Percentiles rank a stretch among this genome's conserved stretches.
Evolutionary conservation across 2,797 vertebrate species (phyloP).

Genomic region (Crax fasciolata): DNA sequence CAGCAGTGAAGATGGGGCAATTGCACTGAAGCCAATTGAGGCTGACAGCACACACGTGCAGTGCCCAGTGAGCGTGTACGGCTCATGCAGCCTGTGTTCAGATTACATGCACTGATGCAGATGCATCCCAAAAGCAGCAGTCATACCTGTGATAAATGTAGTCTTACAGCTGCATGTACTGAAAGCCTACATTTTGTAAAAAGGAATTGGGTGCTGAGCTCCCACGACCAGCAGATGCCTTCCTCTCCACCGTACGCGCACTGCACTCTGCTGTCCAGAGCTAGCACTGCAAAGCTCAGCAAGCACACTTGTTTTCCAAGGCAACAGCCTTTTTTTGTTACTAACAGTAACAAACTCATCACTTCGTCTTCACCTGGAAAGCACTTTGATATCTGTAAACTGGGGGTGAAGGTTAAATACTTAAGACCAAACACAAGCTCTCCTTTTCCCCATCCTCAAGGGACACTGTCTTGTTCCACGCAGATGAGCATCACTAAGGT

Average conservation of each 20-base stretch:
- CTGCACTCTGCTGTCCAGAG: slow-evolving; percentile 57
- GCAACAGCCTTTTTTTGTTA: background rate
- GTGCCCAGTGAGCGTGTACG: background rate
- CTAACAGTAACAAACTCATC: background rate
- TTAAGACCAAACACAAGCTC: background rate
- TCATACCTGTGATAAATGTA: background rate
- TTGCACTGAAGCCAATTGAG: accelerated
- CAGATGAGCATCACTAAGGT: background rate
- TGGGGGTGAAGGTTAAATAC: background rate
- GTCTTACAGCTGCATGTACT: background rate
- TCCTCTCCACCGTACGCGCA: slow-evolving; percentile 23
- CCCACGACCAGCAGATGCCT: background rate
- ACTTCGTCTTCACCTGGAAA: background rate
- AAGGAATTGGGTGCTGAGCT: background rate
- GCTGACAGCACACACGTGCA: accelerated
- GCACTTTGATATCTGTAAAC: background rate
- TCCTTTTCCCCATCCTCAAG: accelerated
- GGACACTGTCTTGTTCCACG: background rate
- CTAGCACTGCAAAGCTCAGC: slow-evolving; percentile 22
- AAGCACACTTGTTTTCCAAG: accelerated
- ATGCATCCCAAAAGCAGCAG: background rate
- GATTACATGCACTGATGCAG: accelerated
- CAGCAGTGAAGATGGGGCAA: background rate
- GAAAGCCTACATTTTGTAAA: background rate
- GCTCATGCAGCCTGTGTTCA: background rate